These are phyloP conservation scores for Sebastes cheni DNA, from an alignment of 2,797 vertebrate genomes.

Conservation along the genomic window DNA sequence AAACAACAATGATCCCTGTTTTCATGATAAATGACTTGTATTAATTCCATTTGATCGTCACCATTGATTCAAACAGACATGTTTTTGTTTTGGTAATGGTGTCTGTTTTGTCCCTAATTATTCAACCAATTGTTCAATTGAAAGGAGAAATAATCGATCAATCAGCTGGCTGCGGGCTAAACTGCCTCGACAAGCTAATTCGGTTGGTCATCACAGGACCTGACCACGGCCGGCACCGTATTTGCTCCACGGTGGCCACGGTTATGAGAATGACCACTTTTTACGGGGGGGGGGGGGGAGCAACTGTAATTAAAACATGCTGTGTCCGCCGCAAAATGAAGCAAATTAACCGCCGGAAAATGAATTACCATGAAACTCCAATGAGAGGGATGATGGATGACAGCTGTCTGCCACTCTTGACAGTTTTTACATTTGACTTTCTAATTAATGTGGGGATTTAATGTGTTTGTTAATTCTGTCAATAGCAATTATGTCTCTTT, in stretches of 20 bases:
- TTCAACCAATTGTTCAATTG: constrained; percentile 42
- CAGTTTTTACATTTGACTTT: constrained; percentile 83
- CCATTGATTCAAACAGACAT: constrained; percentile 35
- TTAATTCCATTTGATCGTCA: constrained; percentile 26
- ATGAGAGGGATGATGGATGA: constrained; percentile 82
- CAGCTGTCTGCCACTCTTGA: constrained; percentile 74
- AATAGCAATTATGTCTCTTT: constrained; percentile 84
- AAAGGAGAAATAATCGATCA: constrained; percentile 55
- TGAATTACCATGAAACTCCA: constrained; percentile 74
- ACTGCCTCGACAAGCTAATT: constrained; percentile 61
- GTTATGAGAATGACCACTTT: constrained; percentile 44
- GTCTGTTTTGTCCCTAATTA: constrained; percentile 46
- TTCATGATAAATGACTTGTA: constrained; percentile 3
- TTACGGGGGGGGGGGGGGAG: not conserved
- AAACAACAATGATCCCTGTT: not conserved
- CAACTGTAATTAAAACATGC: constrained; percentile 61
- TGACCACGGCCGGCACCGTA: constrained; percentile 19
- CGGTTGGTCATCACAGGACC: constrained; percentile 63
- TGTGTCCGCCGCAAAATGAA: constrained; percentile 63
- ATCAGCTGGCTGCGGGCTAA: constrained; percentile 44
- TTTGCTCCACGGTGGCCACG: not conserved
- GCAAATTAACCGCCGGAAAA: constrained; percentile 72
- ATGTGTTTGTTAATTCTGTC: constrained; percentile 86
- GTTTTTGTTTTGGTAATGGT: constrained; percentile 50
- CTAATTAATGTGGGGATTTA: constrained; percentile 84